A percentile compares a stretch with the other conserved stretches of the same genome.
phyloP scores from a whole-genome alignment of 1,140 invertebrate genomes.

The Papilio helenus region DNA sequence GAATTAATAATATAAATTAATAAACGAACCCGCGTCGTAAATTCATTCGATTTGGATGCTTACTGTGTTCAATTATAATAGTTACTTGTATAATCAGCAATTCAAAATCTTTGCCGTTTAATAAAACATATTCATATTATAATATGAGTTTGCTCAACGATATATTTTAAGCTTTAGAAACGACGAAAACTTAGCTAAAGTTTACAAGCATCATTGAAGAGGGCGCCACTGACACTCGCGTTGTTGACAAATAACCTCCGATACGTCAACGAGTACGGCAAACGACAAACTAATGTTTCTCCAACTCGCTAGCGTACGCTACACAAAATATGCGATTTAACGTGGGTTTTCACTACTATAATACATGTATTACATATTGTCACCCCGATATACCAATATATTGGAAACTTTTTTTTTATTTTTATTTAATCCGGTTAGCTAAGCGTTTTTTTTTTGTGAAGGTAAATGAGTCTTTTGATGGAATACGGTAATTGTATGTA shows the following conservation, averaged over 20 bases:
- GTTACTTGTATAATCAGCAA: too few relatives aligned
- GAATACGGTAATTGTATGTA: background rate
- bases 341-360: background rate
- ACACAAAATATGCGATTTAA: background rate
- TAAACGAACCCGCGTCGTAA: background rate
- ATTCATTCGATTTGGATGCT: background rate
- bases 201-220: background rate
- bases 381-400: background rate
- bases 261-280: background rate
- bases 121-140: too few relatives aligned
- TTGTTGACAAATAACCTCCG: conserved; percentile 7
- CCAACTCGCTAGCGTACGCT: background rate
- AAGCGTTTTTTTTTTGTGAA: background rate
- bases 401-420: background rate
- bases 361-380: background rate
- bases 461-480: background rate
- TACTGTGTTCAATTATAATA: too few relatives aligned
- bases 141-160: background rate
- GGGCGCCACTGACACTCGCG: background rate
- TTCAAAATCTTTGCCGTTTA: background rate
- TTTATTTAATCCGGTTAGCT: background rate
- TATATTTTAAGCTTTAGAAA: background rate
- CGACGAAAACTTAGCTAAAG: background rate
- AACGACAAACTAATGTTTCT: conserved; percentile 18
- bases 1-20: background rate